Conservation (phyloP, 2,888 invertebrate species). For the Saturnia japonica region DNA sequence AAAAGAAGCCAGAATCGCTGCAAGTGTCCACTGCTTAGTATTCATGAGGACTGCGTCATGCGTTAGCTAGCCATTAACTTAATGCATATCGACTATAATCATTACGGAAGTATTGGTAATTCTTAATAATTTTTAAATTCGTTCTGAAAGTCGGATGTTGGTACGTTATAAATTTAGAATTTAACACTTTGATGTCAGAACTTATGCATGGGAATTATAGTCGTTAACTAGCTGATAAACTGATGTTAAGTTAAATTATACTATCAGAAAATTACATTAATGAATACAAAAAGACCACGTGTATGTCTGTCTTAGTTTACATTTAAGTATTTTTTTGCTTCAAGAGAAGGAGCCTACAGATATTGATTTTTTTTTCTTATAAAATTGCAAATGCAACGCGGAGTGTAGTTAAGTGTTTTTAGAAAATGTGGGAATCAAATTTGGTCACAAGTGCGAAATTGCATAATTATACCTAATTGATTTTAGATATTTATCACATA, state of each 20-base stretch:
- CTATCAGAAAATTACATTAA: background rate
- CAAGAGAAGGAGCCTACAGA: too few relatives aligned
- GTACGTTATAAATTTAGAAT: background rate
- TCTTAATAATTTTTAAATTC: conserved; percentile 8
- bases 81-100: conserved; percentile 19
- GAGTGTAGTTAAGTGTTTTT: too few relatives aligned
- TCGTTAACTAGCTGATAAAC: background rate
- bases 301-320: background rate
- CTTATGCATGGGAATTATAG: background rate
- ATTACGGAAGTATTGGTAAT: conserved; percentile 2
- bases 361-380: too few relatives aligned
- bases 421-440: too few relatives aligned
- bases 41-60: conserved; percentile 64
- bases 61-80: conserved; percentile 36
- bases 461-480: too few relatives aligned
- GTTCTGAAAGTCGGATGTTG: conserved; percentile 1
- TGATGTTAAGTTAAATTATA: background rate
- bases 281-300: background rate
- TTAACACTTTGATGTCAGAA: background rate
- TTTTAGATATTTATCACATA: too few relatives aligned
- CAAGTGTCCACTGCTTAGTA: conserved; percentile 61
- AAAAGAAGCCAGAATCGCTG: conserved; percentile 64
- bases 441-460: too few relatives aligned
- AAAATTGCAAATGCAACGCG: too few relatives aligned
- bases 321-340: background rate